phyloP scores from a whole-genome alignment of 2,888 invertebrate species.

The Drosophila bunnanda region DNA sequence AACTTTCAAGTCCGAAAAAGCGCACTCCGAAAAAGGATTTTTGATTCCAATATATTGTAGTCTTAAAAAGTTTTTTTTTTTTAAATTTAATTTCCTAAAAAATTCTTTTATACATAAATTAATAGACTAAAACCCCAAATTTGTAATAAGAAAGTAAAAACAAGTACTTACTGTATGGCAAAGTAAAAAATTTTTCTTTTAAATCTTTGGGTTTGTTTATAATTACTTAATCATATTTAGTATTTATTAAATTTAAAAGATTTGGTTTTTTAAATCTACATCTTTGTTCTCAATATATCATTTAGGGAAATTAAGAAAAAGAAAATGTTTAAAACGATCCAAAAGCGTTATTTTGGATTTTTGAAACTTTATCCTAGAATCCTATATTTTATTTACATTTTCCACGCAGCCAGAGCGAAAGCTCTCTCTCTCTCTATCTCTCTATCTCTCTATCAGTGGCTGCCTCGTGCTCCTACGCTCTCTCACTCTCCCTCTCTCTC shows the following conservation, averaged over 20 bases:
- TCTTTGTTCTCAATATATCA: no score
- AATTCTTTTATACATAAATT: not conserved
- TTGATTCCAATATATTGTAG: not conserved
- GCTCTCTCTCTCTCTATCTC: slow-evolving; percentile 1
- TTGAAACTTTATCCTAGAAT: not conserved
- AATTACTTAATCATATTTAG: not conserved
- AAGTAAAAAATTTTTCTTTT: not conserved
- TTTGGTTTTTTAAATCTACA: not conserved
- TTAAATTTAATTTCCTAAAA: accelerated
- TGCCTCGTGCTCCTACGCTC: not conserved
- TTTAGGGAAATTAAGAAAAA: not conserved
- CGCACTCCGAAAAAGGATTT: not conserved
- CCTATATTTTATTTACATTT: not conserved
- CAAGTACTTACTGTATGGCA: no score
- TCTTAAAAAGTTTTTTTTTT: not conserved
- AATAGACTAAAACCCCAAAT: no score
- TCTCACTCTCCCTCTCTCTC: not conserved
- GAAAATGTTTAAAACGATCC: not conserved
- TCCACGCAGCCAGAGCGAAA: not conserved
- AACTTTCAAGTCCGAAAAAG: not conserved
- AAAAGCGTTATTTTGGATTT: not conserved
- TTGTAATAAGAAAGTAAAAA: no score
- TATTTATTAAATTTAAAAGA: not conserved
- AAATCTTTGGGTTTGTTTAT: not conserved
- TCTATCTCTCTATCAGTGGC: not conserved